These are phyloP conservation scores for Acrocephalus scirpaceus DNA, from an alignment of 2,797 vertebrate genomes.

Conservation along the genomic window DNA sequence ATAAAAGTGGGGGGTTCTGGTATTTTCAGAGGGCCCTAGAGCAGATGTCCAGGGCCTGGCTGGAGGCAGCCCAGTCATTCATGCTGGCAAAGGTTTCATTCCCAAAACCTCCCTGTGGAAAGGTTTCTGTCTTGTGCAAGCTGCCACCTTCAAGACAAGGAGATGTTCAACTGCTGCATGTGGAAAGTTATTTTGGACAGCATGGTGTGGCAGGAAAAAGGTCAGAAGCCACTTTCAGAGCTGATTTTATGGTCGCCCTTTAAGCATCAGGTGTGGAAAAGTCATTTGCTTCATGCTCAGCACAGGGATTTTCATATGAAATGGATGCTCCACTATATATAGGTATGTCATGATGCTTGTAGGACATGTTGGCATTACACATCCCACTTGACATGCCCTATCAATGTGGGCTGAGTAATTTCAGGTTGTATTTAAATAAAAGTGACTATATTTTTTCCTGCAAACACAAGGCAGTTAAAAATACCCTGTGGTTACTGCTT, in stretches of 20 bases:
- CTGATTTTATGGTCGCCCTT: not conserved
- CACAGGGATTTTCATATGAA: not conserved
- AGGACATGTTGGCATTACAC: slow-evolving; percentile 38
- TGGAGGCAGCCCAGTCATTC: not conserved
- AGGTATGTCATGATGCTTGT: not conserved
- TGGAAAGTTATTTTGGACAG: not conserved
- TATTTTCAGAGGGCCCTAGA: not conserved
- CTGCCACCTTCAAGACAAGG: not conserved
- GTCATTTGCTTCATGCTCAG: not conserved
- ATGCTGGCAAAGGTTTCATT: not conserved
- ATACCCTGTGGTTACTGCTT: slow-evolving; percentile 3
- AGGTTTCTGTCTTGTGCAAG: not conserved
- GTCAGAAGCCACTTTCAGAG: not conserved
- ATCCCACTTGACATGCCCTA: slow-evolving; percentile 34
- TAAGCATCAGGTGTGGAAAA: not conserved
- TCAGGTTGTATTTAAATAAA: slow-evolving; percentile 23
- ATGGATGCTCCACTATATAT: not conserved
- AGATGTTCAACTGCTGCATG: not conserved
- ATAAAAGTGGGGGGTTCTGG: not conserved
- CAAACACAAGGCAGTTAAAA: slow-evolving; percentile 27
- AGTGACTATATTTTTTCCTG: not conserved
- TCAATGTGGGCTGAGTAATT: slow-evolving; percentile 10
- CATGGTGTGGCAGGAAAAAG: not conserved
- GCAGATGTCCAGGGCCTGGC: not conserved
- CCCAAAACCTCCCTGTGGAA: not conserved